phyloP scores from a whole-genome alignment of 1,140 invertebrate genomes.

The Cydia amplana region DNA sequence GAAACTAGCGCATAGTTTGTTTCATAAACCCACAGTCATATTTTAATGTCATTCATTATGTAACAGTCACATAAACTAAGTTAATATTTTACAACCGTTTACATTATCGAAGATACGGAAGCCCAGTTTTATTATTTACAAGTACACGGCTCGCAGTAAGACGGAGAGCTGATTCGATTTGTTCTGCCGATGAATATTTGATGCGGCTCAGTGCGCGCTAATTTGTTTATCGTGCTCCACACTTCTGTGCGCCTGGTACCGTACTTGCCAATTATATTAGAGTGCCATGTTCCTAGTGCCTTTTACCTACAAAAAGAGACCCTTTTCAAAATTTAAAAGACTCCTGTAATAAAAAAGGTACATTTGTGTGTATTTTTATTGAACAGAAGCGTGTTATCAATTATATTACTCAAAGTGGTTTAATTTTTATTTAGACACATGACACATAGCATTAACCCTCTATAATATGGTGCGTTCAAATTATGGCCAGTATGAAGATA shows the following conservation, averaged over 20 bases:
- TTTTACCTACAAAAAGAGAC: background rate
- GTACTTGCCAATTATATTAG: constrained; percentile 44
- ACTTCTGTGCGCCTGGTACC: constrained; percentile 61
- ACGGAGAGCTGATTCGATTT: constrained; percentile 74
- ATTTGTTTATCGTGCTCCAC: constrained; percentile 76
- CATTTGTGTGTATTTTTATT: too few species aligned
- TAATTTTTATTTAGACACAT: too few species aligned
- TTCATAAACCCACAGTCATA: too few species aligned
- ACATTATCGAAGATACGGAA: constrained; percentile 34
- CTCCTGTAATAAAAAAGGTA: background rate
- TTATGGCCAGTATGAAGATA: too few species aligned
- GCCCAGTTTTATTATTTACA: constrained; percentile 52
- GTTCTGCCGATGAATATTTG: constrained; percentile 76
- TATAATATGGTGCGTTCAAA: too few species aligned
- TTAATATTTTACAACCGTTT: background rate
- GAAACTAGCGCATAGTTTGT: too few species aligned
- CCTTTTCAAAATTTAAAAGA: background rate
- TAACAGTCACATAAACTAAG: too few species aligned
- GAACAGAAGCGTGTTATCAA: too few species aligned
- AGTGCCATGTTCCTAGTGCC: constrained; percentile 6
- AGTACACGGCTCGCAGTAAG: constrained; percentile 59
- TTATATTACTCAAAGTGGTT: too few species aligned
- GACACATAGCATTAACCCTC: too few species aligned
- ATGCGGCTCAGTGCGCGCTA: constrained; percentile 75
- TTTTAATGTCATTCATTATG: too few species aligned